Evolutionary conservation across 2,888 invertebrate genomes (phyloP), one percentile per base, ranked within the genome.

Genomic region (Elegia similella): DNA sequence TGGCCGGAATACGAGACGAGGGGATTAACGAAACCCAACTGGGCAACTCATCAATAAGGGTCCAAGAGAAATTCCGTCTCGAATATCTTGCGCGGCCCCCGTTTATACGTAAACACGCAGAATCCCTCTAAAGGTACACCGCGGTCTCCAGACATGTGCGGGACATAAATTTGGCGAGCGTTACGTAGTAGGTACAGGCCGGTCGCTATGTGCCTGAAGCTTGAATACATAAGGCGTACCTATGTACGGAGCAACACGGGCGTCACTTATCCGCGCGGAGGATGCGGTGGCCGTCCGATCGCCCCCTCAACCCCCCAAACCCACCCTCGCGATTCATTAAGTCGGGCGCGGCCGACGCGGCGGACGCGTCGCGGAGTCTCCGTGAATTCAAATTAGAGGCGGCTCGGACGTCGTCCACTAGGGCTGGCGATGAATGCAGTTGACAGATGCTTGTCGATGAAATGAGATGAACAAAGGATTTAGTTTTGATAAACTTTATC

Each of bases 341-440:
- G 90, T 88, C 90, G 90, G 90, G 89, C 88, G 90, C 89, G 88
- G 88, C 87, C 87, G 84, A 81, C 86, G 88, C 86, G 88, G 89
- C 87, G 85, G 88, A 87, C 87, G 88, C 84, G 89, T 87, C 90
- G 88, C 91, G 89, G 88, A 88, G 91, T 88, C 89, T 90, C 89
- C 87, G 90, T 90, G 88, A 92, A 92, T 90, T 88, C 91, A 89
- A 89, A 91, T 89, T 90, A 90, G 89, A 88, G 86, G 84, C 86
- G 76, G 89, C 87, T 89, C 85, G 90, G 89, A 88, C 88, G 88
- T 87, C 86, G 86, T 90, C 72, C 71, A 62, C 62, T 85, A 86
- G 90, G 66, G 83, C 68, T 83, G 86, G 55, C 46, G 29, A 6
- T 13, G 15, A 29, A 53, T 52, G 43, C 42, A 30, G 30, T 30